These are phyloP conservation scores for Willisornis vidua DNA, from an alignment of 2,113 vertebrate genomes.

Conservation along the genomic window DNA sequence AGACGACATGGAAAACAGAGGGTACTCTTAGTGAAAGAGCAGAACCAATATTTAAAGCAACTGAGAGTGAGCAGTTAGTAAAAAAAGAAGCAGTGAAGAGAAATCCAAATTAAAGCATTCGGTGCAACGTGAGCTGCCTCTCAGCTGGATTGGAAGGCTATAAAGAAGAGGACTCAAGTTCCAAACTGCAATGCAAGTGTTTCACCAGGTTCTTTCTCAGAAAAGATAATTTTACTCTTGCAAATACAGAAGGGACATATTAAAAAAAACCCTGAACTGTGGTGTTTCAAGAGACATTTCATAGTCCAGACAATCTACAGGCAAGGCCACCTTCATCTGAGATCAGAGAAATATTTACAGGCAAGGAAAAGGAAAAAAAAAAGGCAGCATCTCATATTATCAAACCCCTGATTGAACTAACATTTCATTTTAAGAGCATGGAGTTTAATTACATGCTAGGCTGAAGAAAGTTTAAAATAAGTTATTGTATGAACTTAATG, in stretches of 20 bases:
- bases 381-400: neutral
- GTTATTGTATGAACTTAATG: neutral
- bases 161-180: neutral
- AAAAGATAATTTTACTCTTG: neutral
- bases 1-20: neutral
- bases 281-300: neutral
- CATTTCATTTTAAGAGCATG: neutral
- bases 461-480: neutral
- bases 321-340: neutral
- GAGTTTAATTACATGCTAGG: conserved; percentile 4
- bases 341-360: neutral
- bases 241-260: neutral
- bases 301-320: neutral
- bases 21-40: neutral
- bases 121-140: neutral
- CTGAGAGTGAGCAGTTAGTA: neutral
- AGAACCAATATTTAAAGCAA: neutral
- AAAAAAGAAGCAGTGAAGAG: neutral
- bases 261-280: neutral
- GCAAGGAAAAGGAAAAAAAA: neutral
- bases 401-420: neutral
- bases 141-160: neutral
- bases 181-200: neutral
- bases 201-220: neutral
- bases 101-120: neutral